Evolutionary conservation across 1,140 invertebrate species (phyloP).

Genomic region (Adoxophyes honmai): DNA sequence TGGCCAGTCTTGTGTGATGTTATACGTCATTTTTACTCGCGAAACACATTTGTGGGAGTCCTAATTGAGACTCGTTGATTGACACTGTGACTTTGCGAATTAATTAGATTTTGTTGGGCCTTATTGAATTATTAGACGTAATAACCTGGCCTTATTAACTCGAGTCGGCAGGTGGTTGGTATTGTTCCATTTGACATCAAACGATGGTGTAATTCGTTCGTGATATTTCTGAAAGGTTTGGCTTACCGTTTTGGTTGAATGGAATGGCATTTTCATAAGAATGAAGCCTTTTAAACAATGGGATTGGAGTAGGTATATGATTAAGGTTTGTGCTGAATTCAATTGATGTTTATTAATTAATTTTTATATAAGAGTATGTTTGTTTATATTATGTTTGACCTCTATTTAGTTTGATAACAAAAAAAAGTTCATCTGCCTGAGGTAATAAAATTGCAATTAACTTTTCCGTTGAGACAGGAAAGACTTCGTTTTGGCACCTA

Average conservation of each 20-base stretch:
- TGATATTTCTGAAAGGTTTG: background rate
- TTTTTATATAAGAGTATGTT: too few species aligned
- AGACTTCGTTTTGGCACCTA: too few species aligned
- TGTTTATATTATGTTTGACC: too few species aligned
- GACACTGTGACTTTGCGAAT: constrained; percentile 15
- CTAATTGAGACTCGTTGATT: constrained; percentile 12
- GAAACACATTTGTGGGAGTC: background rate
- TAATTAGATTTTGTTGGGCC: constrained; percentile 15
- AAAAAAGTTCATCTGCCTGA: too few species aligned
- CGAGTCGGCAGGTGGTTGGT: constrained; percentile 10
- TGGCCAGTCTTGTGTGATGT: background rate
- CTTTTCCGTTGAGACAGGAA: too few species aligned
- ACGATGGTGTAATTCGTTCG: background rate
- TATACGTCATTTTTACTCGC: background rate
- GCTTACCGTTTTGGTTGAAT: background rate
- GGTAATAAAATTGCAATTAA: too few species aligned
- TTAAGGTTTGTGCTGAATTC: too few species aligned
- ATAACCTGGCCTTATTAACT: constrained; percentile 11
- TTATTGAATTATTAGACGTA: constrained; percentile 15
- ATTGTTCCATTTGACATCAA: constrained; percentile 15
- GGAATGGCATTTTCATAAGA: too few species aligned
- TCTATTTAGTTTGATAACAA: too few species aligned
- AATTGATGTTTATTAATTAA: too few species aligned
- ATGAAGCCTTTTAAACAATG: too few species aligned
- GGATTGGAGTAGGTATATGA: too few species aligned